Conservation (phyloP, 2,113 vertebrate genomes). For the Campylomormyrus numenius region DNA sequence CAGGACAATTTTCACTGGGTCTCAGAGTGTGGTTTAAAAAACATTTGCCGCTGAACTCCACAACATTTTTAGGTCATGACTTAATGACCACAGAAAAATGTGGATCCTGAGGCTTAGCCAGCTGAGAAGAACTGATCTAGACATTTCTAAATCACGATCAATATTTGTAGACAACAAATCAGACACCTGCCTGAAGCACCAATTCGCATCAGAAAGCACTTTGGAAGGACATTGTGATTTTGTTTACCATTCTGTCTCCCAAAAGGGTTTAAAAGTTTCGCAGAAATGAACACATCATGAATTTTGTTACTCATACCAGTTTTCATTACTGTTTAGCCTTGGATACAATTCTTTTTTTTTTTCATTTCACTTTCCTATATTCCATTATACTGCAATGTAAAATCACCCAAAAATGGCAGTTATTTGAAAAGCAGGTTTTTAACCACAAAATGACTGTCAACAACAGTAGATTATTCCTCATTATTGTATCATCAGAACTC, state of each 20-base stretch:
- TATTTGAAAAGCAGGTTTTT: not conserved
- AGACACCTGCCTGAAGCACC: not conserved
- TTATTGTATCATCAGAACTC: not conserved
- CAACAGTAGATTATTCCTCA: not conserved
- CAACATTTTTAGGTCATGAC: not conserved
- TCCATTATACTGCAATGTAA: not conserved
- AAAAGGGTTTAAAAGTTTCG: not conserved
- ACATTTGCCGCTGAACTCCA: not conserved
- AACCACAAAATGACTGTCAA: not conserved
- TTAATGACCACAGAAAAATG: not conserved
- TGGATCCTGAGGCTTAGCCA: not conserved
- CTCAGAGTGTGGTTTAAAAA: too few relatives aligned
- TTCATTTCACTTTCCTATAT: not conserved
- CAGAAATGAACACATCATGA: not conserved
- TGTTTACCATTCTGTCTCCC: not conserved
- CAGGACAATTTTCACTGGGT: too few relatives aligned
- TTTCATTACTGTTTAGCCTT: not conserved
- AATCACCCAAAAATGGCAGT: not conserved
- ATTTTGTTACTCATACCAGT: not conserved
- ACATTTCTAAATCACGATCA: not conserved
- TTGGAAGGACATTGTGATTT: not conserved
- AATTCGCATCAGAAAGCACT: not conserved
- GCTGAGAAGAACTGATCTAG: not conserved
- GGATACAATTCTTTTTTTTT: not conserved
- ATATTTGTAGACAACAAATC: not conserved